Base-by-base conservation (phyloP, 2,113 vertebrate species). In the Columba janthina region DNA sequence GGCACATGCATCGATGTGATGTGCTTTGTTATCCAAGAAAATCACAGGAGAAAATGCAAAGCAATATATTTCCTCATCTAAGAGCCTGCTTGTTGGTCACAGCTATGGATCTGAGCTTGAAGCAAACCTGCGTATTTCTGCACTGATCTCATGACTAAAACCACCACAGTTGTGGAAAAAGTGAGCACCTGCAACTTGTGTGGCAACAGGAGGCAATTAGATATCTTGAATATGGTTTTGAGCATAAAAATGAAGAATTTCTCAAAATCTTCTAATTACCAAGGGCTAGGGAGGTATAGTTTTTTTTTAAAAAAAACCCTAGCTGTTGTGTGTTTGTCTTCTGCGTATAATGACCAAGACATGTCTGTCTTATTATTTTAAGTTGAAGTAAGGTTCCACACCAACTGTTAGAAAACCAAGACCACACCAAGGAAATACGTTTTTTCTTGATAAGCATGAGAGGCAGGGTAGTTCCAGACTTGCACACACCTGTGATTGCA, bases 1-100 rank as follows among this genome's bases (percentile, higher is more conserved):
- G n/a, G 76, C 22, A 25, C 7, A 2, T 21, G 13, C 26, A 26
- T 1, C 0, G 44, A 12, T 8, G 28, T 26, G 7, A 18, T 76
- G 15, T 54, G 26, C 42, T 48, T 51, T 58, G 10, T 62, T 87
- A 22, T 42, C 74, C 57, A 28, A 40, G 78, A 61, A 71, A 72
- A 42, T 73, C 10, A 48, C 14, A 51, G 73, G 36, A 60, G 54
- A 70, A 87, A 69, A 51, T 48, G 12, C 24, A 56, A 51, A 76
- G 32, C 21, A 53, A 2, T 42, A 3, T 42, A 22, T 46, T 76
- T 74, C 26, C 15, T 70, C 14, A 67, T 76, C 9, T 17, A 53
- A 85, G 42, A 74, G 31, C 34, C 73, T 22, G 5, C 20, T 75
- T 38, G 38, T n/a, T 53, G 28, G 36, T 85, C 40, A 73, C 60